Percentiles rank a stretch among this genome's conserved stretches.
phyloP scores from a whole-genome alignment of 2,888 invertebrate genomes.

The Cheiracanthium punctorium region DNA sequence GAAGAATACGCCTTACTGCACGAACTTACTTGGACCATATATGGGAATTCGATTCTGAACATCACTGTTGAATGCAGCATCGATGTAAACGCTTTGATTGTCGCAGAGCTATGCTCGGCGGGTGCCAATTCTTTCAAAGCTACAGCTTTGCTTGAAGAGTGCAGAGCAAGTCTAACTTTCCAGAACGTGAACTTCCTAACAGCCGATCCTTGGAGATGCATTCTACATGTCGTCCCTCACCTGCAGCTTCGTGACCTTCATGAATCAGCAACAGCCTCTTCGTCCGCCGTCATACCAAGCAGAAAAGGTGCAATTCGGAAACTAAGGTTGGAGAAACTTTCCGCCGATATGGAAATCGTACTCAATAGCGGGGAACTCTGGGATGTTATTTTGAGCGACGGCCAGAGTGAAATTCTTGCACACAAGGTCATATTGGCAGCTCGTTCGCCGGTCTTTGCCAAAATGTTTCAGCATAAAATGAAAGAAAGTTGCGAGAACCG shows the following conservation, averaged over 20 bases:
- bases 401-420: background rate
- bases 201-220: background rate
- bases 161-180: background rate
- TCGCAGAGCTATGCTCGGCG: background rate
- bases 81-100: background rate
- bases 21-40: background rate
- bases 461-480: slow-evolving; percentile 3
- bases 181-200: background rate
- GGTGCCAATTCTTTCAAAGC: background rate
- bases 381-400: background rate
- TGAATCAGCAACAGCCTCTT: background rate
- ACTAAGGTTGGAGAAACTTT: background rate
- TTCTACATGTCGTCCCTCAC: background rate
- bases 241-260: background rate
- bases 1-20: background rate
- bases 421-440: background rate
- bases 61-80: background rate
- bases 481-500: background rate
- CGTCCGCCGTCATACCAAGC: background rate
- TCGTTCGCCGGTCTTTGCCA: background rate
- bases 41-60: slow-evolving; percentile 2
- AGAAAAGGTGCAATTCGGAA: background rate
- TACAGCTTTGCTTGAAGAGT: background rate
- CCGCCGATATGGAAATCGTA: background rate
- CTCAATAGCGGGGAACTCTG: background rate